Percentiles rank a stretch among this genome's conserved stretches.
Evolutionary conservation across 2,797 vertebrate genomes (phyloP).

Genomic region (Ciconia nigra): DNA sequence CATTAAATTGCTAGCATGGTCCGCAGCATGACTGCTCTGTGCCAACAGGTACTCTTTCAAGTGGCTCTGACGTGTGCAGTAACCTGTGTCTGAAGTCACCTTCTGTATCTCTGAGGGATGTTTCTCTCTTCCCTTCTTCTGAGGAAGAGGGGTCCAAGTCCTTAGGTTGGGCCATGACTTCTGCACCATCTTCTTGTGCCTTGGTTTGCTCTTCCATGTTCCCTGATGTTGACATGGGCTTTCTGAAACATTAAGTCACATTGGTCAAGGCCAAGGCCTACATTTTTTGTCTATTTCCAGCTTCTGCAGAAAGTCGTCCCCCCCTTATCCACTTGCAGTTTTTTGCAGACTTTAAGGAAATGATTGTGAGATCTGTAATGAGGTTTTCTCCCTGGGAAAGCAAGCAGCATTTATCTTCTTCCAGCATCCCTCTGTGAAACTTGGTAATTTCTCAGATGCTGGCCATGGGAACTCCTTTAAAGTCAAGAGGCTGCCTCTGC

Average conservation of each 20-base stretch:
- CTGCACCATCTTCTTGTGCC: background rate
- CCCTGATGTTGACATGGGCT: background rate
- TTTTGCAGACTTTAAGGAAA: background rate
- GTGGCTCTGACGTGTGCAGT: background rate
- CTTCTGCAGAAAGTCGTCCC: background rate
- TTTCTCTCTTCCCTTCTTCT: background rate
- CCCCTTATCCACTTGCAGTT: background rate
- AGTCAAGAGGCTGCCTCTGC: background rate
- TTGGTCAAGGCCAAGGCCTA: background rate
- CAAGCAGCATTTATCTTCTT: background rate
- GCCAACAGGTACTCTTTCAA: background rate
- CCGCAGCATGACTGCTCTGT: background rate
- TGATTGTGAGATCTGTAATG: background rate
- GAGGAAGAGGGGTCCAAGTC: background rate
- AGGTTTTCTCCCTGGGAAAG: background rate
- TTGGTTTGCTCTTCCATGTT: background rate
- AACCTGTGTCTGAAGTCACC: background rate
- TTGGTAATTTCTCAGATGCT: background rate
- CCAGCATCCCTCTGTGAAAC: background rate
- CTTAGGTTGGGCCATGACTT: background rate
- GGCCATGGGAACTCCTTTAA: background rate
- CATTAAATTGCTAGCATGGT: background rate
- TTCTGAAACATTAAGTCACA: background rate
- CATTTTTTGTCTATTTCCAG: background rate
- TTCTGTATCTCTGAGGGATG: background rate